These are phyloP conservation scores for Melitaea cinxia DNA, from an alignment of 1,140 invertebrate genomes.

Conservation along the genomic window DNA sequence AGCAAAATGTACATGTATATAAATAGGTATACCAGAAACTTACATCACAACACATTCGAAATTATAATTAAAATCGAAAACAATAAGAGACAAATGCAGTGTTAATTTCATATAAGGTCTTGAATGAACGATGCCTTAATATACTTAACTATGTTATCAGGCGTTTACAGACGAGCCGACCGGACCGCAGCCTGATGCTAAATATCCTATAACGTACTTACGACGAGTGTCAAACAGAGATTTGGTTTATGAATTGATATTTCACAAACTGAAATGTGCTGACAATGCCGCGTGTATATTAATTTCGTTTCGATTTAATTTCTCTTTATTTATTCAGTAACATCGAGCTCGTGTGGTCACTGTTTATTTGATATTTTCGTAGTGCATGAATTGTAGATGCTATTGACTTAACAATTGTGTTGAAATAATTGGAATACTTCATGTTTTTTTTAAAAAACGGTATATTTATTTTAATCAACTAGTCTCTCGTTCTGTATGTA, in stretches of 20 bases:
- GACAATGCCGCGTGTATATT: slow-evolving; percentile 49
- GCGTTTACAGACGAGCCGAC: slow-evolving; percentile 53
- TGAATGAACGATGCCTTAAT: slow-evolving; percentile 43
- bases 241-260: slow-evolving; percentile 65
- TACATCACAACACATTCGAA: background rate
- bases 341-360: slow-evolving; percentile 26
- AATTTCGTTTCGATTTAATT: slow-evolving; percentile 55
- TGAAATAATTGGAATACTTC: slow-evolving; percentile 15
- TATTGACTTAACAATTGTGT: slow-evolving; percentile 18
- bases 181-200: slow-evolving; percentile 61
- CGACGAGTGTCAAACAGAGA: slow-evolving; percentile 63
- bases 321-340: slow-evolving; percentile 39
- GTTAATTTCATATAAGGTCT: background rate
- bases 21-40: too few relatives aligned
- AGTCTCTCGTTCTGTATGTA: background rate
- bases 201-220: slow-evolving; percentile 74
- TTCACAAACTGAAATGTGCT: slow-evolving; percentile 64
- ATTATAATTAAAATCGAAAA: background rate
- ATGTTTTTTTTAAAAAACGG: slow-evolving; percentile 7
- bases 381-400: slow-evolving; percentile 27
- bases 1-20: too few relatives aligned
- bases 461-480: background rate
- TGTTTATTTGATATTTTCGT: slow-evolving; percentile 33
- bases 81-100: background rate
- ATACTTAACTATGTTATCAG: slow-evolving; percentile 59